These are phyloP conservation scores for Archips xylosteana DNA, from an alignment of 2,888 invertebrate genomes.

Conservation along the genomic window DNA sequence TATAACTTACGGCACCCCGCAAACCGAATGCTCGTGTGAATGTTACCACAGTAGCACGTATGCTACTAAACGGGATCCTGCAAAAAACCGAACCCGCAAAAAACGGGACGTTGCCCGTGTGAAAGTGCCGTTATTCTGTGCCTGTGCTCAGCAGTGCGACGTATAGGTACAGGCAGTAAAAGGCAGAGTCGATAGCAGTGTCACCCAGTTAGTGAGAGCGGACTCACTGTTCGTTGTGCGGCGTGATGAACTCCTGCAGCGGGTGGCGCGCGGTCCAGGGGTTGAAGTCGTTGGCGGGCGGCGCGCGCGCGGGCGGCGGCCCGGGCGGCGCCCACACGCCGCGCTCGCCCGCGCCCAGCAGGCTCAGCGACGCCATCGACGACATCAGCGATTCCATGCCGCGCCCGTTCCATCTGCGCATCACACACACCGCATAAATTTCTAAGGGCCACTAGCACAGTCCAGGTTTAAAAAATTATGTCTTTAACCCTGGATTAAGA, in stretches of 20 bases:
- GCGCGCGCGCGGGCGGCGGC: constrained; percentile 47
- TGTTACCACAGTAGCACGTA: no score
- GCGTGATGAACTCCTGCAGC: constrained; percentile 70
- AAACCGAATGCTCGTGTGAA: no score
- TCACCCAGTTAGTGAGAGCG: not conserved
- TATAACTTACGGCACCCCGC: no score
- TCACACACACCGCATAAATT: not conserved
- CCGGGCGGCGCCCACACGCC: constrained; percentile 64
- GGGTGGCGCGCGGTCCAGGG: constrained; percentile 77
- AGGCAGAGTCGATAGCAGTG: not conserved
- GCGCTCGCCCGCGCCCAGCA: constrained; percentile 47
- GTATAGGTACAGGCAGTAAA: no score
- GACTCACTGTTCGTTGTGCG: constrained; percentile 42
- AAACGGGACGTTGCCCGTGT: no score
- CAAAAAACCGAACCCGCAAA: no score
- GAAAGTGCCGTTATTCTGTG: no score
- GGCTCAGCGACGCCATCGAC: constrained; percentile 57
- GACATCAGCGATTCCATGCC: constrained; percentile 61
- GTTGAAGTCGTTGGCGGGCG: constrained; percentile 66
- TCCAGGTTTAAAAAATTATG: no score
- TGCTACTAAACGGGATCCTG: no score
- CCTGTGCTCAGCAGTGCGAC: no score
- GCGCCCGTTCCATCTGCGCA: constrained; percentile 62
- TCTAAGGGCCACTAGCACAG: no score
- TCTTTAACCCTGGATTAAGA: no score